Evolutionary conservation across 1,140 invertebrate species (phyloP).

Genomic region (Polypedilum vanderplanki): DNA sequence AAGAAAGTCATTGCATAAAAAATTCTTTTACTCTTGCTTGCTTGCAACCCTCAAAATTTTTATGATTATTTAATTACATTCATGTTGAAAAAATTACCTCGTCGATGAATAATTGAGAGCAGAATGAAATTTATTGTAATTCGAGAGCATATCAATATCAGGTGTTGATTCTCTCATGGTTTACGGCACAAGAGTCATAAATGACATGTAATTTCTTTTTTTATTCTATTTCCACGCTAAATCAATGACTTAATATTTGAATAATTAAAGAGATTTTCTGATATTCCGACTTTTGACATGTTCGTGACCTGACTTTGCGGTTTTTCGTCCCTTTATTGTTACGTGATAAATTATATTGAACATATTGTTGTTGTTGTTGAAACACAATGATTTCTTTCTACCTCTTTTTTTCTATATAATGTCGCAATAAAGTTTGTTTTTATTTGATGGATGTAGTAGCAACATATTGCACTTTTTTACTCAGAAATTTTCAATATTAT

Average conservation of each 20-base stretch:
- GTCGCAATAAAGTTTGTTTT: neutral
- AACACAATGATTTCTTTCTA: neutral
- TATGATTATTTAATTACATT: constrained; percentile 1
- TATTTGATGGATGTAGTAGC: neutral
- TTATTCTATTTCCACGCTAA: neutral
- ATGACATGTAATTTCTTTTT: constrained; percentile 5
- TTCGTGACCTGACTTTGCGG: constrained; percentile 15
- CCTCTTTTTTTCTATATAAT: neutral
- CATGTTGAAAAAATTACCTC: constrained; percentile 21
- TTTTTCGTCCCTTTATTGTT: neutral
- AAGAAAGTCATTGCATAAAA: neutral
- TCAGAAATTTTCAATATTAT: too few species aligned
- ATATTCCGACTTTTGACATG: constrained; percentile 7
- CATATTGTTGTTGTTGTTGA: neutral
- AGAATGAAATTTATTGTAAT: neutral
- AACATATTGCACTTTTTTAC: neutral
- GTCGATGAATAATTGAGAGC: constrained; percentile 3
- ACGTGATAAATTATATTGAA: neutral
- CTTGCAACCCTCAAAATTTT: neutral
- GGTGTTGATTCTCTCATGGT: constrained; percentile 9
- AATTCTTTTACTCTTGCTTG: neutral
- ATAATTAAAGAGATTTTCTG: constrained; percentile 21
- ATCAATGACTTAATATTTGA: constrained; percentile 28
- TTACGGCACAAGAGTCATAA: neutral
- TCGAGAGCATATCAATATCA: neutral